Conservation (phyloP, 2,888 invertebrate genomes). For the Drosophila parthenogenetica region DNA sequence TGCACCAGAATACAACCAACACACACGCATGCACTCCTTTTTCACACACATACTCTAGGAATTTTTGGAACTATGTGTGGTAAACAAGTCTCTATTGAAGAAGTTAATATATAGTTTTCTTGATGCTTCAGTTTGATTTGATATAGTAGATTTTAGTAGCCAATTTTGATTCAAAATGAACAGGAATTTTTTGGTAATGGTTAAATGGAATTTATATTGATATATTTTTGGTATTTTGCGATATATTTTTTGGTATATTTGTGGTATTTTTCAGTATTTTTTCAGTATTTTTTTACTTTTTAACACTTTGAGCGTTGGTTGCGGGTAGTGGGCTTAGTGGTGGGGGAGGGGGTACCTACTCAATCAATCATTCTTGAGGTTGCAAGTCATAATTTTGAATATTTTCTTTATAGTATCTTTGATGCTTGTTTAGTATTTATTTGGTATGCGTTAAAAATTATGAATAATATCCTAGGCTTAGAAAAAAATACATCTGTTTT, state of each 20-base stretch:
- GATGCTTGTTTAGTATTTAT: slow-evolving; percentile 28
- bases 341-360: background rate
- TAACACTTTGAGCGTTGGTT: background rate
- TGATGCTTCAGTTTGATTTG: too few relatives aligned
- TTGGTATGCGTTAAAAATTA: slow-evolving; percentile 40
- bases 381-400: slow-evolving; percentile 19
- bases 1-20: slow-evolving; percentile 27
- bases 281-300: background rate
- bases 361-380: slow-evolving; percentile 35
- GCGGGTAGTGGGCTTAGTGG: background rate
- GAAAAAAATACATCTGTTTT: slow-evolving; percentile 48
- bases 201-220: background rate
- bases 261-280: background rate
- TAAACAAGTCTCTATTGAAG: slow-evolving; percentile 26
- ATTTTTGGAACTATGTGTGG: background rate
- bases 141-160: too few relatives aligned
- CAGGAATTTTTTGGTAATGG: background rate
- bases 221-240: slow-evolving; percentile 2
- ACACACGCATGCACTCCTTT: slow-evolving; percentile 8
- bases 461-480: slow-evolving; percentile 53
- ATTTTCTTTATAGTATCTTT: slow-evolving; percentile 1
- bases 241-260: slow-evolving; percentile 3
- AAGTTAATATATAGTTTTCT: too few relatives aligned
- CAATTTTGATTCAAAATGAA: too few relatives aligned
- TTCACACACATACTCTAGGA: slow-evolving; percentile 3